Base-by-base conservation (phyloP, 2,113 vertebrate species). In the Otus sunia region DNA sequence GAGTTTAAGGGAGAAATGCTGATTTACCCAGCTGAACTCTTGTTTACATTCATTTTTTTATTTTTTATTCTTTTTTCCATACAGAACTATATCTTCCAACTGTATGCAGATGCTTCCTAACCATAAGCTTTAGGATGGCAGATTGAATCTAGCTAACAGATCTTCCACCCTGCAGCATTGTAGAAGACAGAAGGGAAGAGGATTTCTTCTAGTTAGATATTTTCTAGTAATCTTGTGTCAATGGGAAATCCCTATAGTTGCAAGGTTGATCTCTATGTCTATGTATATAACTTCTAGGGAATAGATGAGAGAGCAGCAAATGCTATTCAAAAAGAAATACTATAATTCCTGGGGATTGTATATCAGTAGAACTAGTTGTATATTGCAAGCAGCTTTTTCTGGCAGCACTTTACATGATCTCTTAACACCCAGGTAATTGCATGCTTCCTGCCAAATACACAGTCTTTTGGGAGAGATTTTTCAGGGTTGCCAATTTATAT, bases 1-100 rank as follows among this genome's bases (percentile, higher is more conserved):
- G 58, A 75, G 78, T 86, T 87, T 73, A 59, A 90, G 87, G 91
- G 15, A 93, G 82, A 92, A 96, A 76, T 30, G 63, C 55, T 88
- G 67, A 77, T 86, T 88, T 86, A 63, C 18, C 14, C 77, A 66
- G 63, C 63, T 92, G 79, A 93, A 92, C 74, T 16, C 56, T 52
- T 82, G 81, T 92, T 32, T 73, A 36, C 17, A 36, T 7, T 63
- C 11, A 30, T 50, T 37, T 1, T 79, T 94, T 77, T 30, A 19
- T 17, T 80, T 66, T 64, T 62, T 34, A 47, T 69, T 76, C 30
- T 63, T 69, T 82, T 78, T 91, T 75, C 90, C 55, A 37, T 27
- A 32, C 27, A 37, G 55, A 88, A 78, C 32, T 74, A 12, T 29
- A 15, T 59, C 55, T 88, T 89, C 50, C n/a, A 45, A 19, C 30